Evolutionary conservation across 2,113 vertebrate species (phyloP).

Genomic region (Eublepharis macularius): DNA sequence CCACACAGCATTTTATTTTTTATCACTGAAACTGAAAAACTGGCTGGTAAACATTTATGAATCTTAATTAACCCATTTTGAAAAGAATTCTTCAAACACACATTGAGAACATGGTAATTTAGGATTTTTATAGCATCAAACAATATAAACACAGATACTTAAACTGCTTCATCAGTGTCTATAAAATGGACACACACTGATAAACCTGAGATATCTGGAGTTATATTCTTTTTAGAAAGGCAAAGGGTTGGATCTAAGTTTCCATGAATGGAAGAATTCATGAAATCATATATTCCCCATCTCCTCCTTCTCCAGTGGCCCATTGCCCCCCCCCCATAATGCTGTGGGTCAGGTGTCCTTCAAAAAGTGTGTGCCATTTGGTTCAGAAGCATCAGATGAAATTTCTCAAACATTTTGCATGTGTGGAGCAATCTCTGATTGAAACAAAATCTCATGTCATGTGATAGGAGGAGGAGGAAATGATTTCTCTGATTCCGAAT

Average conservation of each 20-base stretch:
- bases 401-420: too few species aligned
- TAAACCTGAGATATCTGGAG: background rate
- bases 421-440: too few species aligned
- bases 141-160: rapidly evolving
- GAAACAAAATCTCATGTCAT: too few species aligned
- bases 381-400: too few species aligned
- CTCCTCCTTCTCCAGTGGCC: too few species aligned
- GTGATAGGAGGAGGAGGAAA: too few species aligned
- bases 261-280: too few species aligned
- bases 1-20: conserved; percentile 58
- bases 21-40: conserved; percentile 53
- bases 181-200: background rate
- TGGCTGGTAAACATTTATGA: conserved; percentile 57
- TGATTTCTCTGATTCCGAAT: too few species aligned
- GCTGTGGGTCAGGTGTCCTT: too few species aligned
- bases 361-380: too few species aligned
- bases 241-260: background rate
- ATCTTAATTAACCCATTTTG: conserved; percentile 64
- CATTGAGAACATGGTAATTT: conserved; percentile 40
- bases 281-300: too few species aligned
- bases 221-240: background rate
- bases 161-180: background rate
- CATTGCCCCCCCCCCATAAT: too few species aligned
- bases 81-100: conserved; percentile 40
- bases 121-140: conserved; percentile 30